Conservation (phyloP, 2,113 vertebrate genomes). For the Merops nubicus region DNA sequence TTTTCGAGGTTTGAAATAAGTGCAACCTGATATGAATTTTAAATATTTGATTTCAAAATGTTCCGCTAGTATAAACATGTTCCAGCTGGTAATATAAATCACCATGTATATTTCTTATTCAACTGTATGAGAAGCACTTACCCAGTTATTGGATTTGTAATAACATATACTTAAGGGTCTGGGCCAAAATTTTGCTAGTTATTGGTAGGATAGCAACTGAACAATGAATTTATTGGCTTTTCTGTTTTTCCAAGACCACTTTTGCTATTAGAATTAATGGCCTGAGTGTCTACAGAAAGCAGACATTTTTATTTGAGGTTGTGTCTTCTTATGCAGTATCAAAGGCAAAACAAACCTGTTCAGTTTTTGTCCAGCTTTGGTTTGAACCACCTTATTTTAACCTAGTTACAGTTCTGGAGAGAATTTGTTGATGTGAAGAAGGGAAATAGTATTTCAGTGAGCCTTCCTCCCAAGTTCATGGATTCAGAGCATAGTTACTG, state of each 20-base stretch:
- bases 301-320: background rate
- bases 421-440: background rate
- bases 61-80: background rate
- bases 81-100: background rate
- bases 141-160: background rate
- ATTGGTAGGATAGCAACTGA: background rate
- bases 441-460: background rate
- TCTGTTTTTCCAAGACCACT: background rate
- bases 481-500: background rate
- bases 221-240: background rate
- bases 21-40: background rate
- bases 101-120: background rate
- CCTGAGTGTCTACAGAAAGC: background rate
- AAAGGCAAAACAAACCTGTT: background rate
- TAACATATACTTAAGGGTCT: background rate
- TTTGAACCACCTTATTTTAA: background rate
- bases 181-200: background rate
- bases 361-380: background rate
- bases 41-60: background rate
- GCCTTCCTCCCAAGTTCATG: background rate
- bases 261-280: background rate
- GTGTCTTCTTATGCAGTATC: background rate
- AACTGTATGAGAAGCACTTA: background rate
- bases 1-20: background rate
- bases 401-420: background rate